These are phyloP conservation scores for Himalopsyche japonica DNA, from an alignment of 2,888 invertebrate genomes.

Conservation along the genomic window DNA sequence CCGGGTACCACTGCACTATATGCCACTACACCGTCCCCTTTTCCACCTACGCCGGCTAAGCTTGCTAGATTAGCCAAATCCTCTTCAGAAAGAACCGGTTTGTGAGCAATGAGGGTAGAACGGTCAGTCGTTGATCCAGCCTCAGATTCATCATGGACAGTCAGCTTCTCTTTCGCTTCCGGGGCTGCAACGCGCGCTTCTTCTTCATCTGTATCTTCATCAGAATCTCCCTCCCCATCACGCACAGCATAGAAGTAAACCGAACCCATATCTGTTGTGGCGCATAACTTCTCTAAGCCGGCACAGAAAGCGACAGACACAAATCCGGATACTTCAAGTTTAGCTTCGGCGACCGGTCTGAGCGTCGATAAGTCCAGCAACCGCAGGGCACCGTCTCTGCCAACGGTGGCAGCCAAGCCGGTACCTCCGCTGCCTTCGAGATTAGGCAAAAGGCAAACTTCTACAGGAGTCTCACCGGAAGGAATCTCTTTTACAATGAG, in stretches of 20 bases:
- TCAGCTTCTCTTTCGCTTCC: neutral
- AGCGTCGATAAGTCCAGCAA: slow-evolving; percentile 74
- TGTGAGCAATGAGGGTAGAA: slow-evolving; percentile 59
- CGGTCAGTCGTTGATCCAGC: slow-evolving; percentile 13
- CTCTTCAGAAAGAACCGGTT: slow-evolving; percentile 59
- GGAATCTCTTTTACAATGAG: slow-evolving; percentile 64
- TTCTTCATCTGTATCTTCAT: slow-evolving; percentile 74
- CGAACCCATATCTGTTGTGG: slow-evolving; percentile 77
- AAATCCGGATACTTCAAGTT: slow-evolving; percentile 71
- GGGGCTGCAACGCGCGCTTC: slow-evolving; percentile 46
- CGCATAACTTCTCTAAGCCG: slow-evolving; percentile 85
- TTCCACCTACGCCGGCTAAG: slow-evolving; percentile 75
- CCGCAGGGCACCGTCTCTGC: slow-evolving; percentile 74
- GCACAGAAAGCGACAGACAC: slow-evolving; percentile 85
- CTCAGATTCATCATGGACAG: neutral
- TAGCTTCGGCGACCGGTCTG: slow-evolving; percentile 68
- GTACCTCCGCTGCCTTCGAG: slow-evolving; percentile 53
- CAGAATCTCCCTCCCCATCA: slow-evolving; percentile 71
- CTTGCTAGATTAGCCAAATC: slow-evolving; percentile 72
- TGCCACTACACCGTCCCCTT: slow-evolving; percentile 54
- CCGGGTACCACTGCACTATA: slow-evolving; percentile 90
- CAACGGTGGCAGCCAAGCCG: slow-evolving; percentile 73
- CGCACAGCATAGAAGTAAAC: slow-evolving; percentile 81
- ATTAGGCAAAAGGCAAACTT: slow-evolving; percentile 69
- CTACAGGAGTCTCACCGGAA: slow-evolving; percentile 68